Percentiles rank a stretch among this genome's conserved stretches.
phyloP scores from a whole-genome alignment of 2,113 vertebrate species.

The Dromas ardeola region DNA sequence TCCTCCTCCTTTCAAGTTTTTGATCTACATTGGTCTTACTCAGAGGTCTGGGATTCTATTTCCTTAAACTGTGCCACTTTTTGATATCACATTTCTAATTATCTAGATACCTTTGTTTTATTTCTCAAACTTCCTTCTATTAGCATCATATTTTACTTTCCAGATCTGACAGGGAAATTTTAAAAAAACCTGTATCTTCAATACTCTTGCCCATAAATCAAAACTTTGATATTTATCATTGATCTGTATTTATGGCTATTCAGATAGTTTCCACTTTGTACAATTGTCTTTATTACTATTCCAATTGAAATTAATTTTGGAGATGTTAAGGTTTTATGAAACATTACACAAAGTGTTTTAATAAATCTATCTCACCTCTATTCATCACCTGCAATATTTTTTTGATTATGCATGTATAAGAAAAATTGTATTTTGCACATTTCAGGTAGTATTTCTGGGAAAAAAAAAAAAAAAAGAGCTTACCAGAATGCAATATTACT shows the following conservation, averaged over 20 bases:
- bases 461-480: not conserved
- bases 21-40: not conserved
- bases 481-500: constrained; percentile 27
- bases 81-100: not conserved
- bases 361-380: not conserved
- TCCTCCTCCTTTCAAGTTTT: not conserved
- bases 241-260: not conserved
- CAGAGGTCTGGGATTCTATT: not conserved
- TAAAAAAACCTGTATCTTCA: not conserved
- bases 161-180: not conserved
- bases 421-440: not conserved
- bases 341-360: not conserved
- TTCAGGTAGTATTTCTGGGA: not conserved
- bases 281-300: not conserved
- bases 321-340: not conserved
- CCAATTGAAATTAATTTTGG: not conserved
- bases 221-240: not conserved
- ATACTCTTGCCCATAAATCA: not conserved
- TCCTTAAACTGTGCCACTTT: not conserved
- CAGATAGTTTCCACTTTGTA: not conserved
- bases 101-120: not conserved
- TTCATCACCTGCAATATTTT: not conserved
- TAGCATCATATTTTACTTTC: not conserved
- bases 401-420: not conserved
- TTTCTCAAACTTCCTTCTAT: not conserved